These are phyloP conservation scores for Adrianichthys oophorus DNA, from an alignment of 2,797 vertebrate genomes.

Conservation along the genomic window DNA sequence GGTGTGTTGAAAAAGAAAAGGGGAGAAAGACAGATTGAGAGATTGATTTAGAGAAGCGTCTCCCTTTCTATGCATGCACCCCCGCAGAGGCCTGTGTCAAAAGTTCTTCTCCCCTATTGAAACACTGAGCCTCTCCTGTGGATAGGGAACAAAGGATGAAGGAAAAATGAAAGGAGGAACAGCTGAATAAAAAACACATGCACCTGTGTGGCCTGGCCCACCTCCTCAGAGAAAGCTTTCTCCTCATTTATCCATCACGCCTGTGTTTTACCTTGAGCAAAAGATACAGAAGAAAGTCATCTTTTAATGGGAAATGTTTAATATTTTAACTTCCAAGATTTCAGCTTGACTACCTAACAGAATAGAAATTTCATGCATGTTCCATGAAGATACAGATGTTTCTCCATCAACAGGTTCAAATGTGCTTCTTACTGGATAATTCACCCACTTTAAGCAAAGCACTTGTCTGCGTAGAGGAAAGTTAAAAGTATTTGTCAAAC, in stretches of 20 bases:
- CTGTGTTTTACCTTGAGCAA: conserved; percentile 2
- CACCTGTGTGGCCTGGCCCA: conserved; percentile 19
- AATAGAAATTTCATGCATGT: background rate
- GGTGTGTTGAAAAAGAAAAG: conserved; percentile 39
- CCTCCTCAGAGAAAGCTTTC: conserved; percentile 25
- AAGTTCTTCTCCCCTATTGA: conserved; percentile 28
- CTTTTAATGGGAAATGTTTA: background rate
- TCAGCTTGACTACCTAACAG: background rate
- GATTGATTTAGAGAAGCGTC: conserved; percentile 47
- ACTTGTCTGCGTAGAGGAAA: conserved; percentile 4
- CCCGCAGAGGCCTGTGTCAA: conserved; percentile 39
- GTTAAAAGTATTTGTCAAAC: conserved; percentile 29
- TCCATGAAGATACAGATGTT: background rate
- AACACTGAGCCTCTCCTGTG: conserved; percentile 36
- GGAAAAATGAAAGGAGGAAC: conserved; percentile 21
- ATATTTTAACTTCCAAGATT: conserved; percentile 1
- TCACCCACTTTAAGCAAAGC: conserved; percentile 11
- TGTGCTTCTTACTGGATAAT: conserved; percentile 3
- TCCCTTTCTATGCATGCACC: conserved; percentile 35
- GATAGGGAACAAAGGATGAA: conserved; percentile 39
- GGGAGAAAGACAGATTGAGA: conserved; percentile 14
- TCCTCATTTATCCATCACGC: conserved; percentile 31
- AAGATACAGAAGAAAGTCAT: conserved; percentile 11
- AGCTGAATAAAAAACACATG: conserved; percentile 14
- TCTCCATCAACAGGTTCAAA: background rate